Percentiles rank a stretch among this genome's conserved stretches.
These are phyloP conservation scores for Lamellibrachia columna DNA, from an alignment of 2,888 invertebrate species.

Conservation along the genomic window DNA sequence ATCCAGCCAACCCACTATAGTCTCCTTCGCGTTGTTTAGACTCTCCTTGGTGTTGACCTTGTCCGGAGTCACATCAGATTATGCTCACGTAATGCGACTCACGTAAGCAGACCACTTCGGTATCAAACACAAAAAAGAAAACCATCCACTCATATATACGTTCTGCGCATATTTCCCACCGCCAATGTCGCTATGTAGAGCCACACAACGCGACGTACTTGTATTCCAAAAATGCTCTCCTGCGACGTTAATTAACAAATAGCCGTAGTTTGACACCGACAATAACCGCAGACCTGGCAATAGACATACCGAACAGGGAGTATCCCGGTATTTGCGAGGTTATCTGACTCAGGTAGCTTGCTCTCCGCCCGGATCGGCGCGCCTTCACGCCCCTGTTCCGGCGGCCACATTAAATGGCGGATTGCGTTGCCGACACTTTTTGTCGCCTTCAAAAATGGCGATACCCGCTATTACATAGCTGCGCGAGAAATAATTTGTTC, in stretches of 20 bases:
- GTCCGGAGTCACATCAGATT: neutral
- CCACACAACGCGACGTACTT: neutral
- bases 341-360: neutral
- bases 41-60: neutral
- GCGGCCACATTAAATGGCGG: neutral
- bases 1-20: neutral
- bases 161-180: neutral
- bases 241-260: neutral
- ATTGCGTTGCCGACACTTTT: neutral
- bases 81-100: neutral
- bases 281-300: neutral
- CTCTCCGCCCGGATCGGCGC: neutral
- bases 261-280: neutral
- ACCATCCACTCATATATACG: neutral
- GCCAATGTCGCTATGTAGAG: neutral
- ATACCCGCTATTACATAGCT: neutral
- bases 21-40: neutral
- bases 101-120: neutral
- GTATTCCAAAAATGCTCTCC: slow-evolving; percentile 11
- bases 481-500: neutral
- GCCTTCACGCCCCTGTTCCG: neutral
- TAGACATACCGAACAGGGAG: neutral
- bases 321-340: neutral
- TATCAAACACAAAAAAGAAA: neutral
- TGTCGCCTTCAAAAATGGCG: neutral